These are phyloP conservation scores for Drosophila lacteicornis DNA, from an alignment of 1,140 invertebrate genomes.

Conservation along the genomic window DNA sequence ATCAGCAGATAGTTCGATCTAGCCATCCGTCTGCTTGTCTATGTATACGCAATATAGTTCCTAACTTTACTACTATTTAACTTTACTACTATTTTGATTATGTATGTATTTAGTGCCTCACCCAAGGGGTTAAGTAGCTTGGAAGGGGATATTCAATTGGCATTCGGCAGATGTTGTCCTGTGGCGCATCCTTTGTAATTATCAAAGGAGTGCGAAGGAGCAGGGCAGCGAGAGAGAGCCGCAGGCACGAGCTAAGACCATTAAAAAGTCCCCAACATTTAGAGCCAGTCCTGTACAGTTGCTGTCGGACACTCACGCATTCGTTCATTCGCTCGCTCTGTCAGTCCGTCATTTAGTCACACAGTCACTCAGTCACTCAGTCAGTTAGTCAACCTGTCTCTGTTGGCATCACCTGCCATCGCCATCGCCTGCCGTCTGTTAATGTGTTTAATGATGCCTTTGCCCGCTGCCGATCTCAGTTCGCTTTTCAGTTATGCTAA, in stretches of 20 bases:
- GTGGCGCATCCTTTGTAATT: constrained; percentile 77
- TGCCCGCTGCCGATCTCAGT: constrained; percentile 52
- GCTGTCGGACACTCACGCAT: constrained; percentile 8
- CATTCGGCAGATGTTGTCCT: constrained; percentile 73
- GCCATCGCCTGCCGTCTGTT: constrained; percentile 56
- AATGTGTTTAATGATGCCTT: constrained; percentile 82
- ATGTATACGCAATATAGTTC: background rate
- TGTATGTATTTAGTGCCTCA: background rate
- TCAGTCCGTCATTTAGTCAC: constrained; percentile 13
- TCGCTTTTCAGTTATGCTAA: constrained; percentile 72
- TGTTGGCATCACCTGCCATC: constrained; percentile 76
- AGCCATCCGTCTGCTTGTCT: background rate
- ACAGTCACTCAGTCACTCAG: constrained; percentile 41
- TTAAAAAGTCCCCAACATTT: constrained; percentile 66
- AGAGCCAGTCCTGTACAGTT: constrained; percentile 61
- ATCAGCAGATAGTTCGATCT: background rate
- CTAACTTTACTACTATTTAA: too few relatives aligned
- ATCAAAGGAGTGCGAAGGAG: constrained; percentile 32
- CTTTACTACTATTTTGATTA: too few relatives aligned
- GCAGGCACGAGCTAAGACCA: constrained; percentile 73
- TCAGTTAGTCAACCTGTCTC: constrained; percentile 67
- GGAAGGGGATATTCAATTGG: constrained; percentile 62
- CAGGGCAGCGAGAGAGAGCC: constrained; percentile 23
- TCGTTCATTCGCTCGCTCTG: constrained; percentile 18
- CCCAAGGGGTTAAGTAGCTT: constrained; percentile 20